Evolutionary conservation across 2,888 invertebrate genomes (phyloP).

Genomic region (Seira sanloemensis): DNA sequence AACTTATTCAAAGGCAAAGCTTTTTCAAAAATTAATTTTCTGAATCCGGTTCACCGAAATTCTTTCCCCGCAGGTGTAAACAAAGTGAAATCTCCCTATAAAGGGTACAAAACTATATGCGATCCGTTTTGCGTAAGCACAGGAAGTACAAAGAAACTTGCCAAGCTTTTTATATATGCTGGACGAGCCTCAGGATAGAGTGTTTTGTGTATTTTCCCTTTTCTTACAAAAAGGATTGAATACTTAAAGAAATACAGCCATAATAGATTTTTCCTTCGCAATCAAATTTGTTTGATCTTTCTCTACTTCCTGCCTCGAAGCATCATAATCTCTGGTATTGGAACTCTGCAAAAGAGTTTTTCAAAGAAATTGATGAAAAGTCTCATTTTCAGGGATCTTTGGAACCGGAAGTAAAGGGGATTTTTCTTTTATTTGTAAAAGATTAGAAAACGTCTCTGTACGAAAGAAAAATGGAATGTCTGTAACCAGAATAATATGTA

Average conservation of each 20-base stretch:
- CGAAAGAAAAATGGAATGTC: neutral
- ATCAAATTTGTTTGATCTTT: constrained; percentile 20
- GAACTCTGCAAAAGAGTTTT: neutral
- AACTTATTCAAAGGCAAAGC: too few species aligned
- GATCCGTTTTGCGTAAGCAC: too few species aligned
- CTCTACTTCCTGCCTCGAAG: neutral
- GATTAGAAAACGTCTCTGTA: neutral
- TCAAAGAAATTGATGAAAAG: too few species aligned
- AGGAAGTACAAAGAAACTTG: too few species aligned
- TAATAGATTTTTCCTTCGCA: neutral
- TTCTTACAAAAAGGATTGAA: neutral
- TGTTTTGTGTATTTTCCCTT: neutral
- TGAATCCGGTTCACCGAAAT: too few species aligned
- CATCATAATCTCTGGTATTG: neutral
- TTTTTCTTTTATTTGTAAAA: constrained; percentile 8
- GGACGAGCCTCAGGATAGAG: too few species aligned
- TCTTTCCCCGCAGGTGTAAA: too few species aligned
- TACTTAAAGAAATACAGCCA: neutral
- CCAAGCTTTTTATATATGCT: too few species aligned
- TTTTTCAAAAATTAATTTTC: too few species aligned
- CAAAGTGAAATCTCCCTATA: too few species aligned
- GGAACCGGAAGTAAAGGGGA: constrained; percentile 5
- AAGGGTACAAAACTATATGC: too few species aligned
- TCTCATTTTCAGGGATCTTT: neutral
- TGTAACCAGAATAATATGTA: too few species aligned